Evolutionary conservation across 2,888 invertebrate genomes (phyloP), one percentile per base, ranked within the genome.

Genomic region (Habrosyne pyritoides): DNA sequence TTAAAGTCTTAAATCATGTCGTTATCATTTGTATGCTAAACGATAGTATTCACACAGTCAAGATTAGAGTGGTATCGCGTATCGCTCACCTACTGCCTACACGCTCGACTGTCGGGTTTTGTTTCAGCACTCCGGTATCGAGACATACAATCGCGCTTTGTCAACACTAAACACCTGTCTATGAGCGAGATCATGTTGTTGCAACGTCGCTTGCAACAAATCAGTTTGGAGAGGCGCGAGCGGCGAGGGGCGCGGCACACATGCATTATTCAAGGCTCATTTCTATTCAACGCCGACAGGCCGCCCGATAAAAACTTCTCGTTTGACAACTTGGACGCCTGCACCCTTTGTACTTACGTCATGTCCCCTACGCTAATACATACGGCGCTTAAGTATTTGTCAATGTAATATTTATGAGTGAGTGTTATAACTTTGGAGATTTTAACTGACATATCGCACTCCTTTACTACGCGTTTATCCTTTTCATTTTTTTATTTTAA

Each of bases 261-360:
- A 90, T 92, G 89, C 89, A 91, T 92, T 90, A 91, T 92, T 91
- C 91, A 92, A 84, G 77, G 72, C 89, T 90, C 90, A 91, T 91
- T 91, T 86, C 90, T 90, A 91, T 91, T 90, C 91, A 87, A 88
- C 89, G 87, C 69, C 84, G 88, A 87, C 91, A 88, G 81, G 83
- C 86, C 82, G 86, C 76, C 84, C 84, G 91, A 91, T 92, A 92
- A 91, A 91, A 92, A 92, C 82, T 91, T 91, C 88, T 89, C 86
- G 90, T 89, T 89, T 89, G 92, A 91, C 92, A 90, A 90, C 83
- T 88, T 79, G 83, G 83, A 88, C 90, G 89, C 88, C 82, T 87
- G 86, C 89, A 91, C 91, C 91, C 90, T 90, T 89, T 89, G 87
- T 91, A 85, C 87, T 85, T 83, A 83, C 83, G 83, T 83, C 89